These are phyloP conservation scores for Cryptotis parvus DNA, from an alignment of 2,113 vertebrate genomes.

Conservation along the genomic window DNA sequence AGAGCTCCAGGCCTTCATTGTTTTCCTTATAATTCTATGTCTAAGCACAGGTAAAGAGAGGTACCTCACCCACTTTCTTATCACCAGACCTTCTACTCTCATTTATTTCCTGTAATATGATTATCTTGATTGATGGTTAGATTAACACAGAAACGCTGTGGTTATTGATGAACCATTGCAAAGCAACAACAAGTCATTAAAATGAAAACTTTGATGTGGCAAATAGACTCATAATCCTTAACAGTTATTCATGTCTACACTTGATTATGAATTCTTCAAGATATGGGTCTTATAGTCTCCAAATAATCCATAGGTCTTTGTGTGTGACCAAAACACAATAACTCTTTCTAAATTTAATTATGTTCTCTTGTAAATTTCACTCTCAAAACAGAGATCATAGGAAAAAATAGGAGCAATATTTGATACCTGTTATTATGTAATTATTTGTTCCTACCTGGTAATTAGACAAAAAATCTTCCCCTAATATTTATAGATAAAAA, in stretches of 20 bases:
- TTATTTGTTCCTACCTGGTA: neutral
- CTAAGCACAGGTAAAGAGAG: neutral
- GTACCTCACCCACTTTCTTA: neutral
- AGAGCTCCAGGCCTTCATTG: neutral
- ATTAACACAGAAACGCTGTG: neutral
- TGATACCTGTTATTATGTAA: neutral
- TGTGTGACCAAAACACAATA: neutral
- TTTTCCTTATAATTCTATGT: neutral
- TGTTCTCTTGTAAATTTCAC: neutral
- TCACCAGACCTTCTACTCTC: neutral
- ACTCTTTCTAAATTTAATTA: conserved; percentile 3
- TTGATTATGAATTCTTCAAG: neutral
- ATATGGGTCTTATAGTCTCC: too few relatives aligned
- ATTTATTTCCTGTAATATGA: neutral
- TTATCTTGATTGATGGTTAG: neutral
- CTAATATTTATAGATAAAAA: neutral
- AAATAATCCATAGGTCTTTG: neutral
- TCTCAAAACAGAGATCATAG: neutral
- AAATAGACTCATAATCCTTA: neutral
- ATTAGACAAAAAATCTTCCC: neutral
- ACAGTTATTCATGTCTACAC: neutral
- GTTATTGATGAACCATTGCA: neutral
- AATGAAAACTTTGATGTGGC: neutral
- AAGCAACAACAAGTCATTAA: conserved; percentile 24
- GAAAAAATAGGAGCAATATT: conserved; percentile 55